phyloP scores from a whole-genome alignment of 2,797 vertebrate genomes.

The Crocodylus rhombifer region DNA sequence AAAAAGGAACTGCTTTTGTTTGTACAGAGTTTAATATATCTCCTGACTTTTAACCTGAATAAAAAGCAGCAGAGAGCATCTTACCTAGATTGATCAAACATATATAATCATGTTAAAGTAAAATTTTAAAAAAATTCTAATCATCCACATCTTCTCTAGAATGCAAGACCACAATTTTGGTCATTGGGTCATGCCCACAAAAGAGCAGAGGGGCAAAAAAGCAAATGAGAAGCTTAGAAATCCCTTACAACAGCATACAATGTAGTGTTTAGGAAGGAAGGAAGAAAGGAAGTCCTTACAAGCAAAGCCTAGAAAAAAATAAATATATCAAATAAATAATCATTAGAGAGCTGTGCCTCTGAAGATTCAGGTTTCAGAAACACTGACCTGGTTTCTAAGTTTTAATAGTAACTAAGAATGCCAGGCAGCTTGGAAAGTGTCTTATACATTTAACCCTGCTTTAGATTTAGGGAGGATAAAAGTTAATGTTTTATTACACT shows the following conservation, averaged over 20 bases:
- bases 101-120: not conserved
- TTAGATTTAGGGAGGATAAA: not conserved
- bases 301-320: not conserved
- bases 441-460: not conserved
- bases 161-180: not conserved
- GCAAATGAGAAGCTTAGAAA: not conserved
- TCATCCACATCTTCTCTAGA: not conserved
- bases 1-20: not conserved
- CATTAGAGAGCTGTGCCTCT: not conserved
- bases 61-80: not conserved
- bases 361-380: not conserved
- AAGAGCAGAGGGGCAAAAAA: not conserved
- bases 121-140: accelerated
- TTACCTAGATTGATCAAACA: not conserved
- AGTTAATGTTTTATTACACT: not conserved
- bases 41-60: not conserved
- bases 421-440: not conserved
- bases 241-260: too few species aligned
- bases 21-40: not conserved
- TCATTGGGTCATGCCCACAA: not conserved
- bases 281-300: not conserved
- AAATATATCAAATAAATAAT: not conserved
- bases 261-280: too few species aligned
- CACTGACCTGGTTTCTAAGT: not conserved
- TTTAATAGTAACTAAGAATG: not conserved